These are phyloP conservation scores for Byasa hedistus DNA, from an alignment of 2,888 invertebrate species.

Conservation along the genomic window DNA sequence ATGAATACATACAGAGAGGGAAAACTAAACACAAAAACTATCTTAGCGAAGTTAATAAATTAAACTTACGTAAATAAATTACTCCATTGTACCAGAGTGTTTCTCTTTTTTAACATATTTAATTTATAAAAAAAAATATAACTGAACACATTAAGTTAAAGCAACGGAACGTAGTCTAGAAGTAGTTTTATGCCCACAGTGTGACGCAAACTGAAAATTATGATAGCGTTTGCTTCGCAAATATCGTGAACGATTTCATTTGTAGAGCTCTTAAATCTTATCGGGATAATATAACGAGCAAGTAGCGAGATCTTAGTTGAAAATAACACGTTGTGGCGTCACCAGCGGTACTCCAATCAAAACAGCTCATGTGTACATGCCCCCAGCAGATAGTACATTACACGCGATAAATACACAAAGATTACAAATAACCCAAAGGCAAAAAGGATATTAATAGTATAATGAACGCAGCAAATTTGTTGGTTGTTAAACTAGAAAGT, in stretches of 20 bases:
- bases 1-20: no score
- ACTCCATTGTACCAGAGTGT: slow-evolving; percentile 61
- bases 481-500: not conserved
- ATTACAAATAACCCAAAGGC: slow-evolving; percentile 53
- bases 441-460: slow-evolving; percentile 22
- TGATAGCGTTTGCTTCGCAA: slow-evolving; percentile 51
- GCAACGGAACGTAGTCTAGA: not conserved
- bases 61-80: slow-evolving; percentile 60
- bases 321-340: slow-evolving; percentile 67
- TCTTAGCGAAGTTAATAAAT: not conserved
- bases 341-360: slow-evolving; percentile 55
- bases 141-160: slow-evolving; percentile 7
- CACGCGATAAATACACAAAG: slow-evolving; percentile 31
- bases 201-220: slow-evolving; percentile 37
- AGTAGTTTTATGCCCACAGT: not conserved
- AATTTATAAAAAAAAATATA: slow-evolving; percentile 30
- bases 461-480: not conserved
- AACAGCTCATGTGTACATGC: slow-evolving; percentile 55
- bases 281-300: slow-evolving; percentile 55
- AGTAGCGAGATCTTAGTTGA: slow-evolving; percentile 53
- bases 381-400: slow-evolving; percentile 57
- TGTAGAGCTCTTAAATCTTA: slow-evolving; percentile 51
- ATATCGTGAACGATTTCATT: slow-evolving; percentile 40
- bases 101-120: slow-evolving; percentile 64
- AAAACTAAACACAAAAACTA: not conserved